Percentiles rank a stretch among this genome's conserved stretches.
Conservation (phyloP, 2,888 invertebrate genomes). For the Prosopocoilus inquinatus region DNA sequence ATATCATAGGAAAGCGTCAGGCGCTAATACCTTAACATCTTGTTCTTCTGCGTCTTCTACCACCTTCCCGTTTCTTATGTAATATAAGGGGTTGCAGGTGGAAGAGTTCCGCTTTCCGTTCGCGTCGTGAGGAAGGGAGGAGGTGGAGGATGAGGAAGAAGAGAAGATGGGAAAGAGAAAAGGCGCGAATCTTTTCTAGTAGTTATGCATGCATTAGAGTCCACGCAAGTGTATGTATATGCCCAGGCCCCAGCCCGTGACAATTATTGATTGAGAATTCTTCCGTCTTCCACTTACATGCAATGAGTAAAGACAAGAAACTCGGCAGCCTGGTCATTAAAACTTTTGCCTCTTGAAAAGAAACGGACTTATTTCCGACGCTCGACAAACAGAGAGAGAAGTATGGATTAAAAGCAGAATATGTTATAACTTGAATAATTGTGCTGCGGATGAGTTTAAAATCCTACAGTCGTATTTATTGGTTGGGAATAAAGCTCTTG, state of each 20-base stretch:
- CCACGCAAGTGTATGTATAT: background rate
- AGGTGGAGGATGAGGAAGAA: too few relatives aligned
- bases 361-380: constrained; percentile 47
- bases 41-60: constrained; percentile 25
- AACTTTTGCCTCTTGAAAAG: constrained; percentile 51
- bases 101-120: background rate
- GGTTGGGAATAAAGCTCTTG: constrained; percentile 47
- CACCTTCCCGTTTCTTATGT: constrained; percentile 13
- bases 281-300: constrained; percentile 53
- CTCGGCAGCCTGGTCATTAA: constrained; percentile 46
- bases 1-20: constrained; percentile 35
- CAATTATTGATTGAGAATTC: constrained; percentile 71
- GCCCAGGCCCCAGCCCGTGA: constrained; percentile 50
- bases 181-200: constrained; percentile 1
- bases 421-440: constrained; percentile 53
- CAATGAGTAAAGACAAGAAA: constrained; percentile 47
- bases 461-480: constrained; percentile 50
- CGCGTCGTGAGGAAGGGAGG: background rate
- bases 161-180: constrained; percentile 1
- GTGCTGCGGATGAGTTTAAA: constrained; percentile 51
- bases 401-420: constrained; percentile 49
- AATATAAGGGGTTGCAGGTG: constrained; percentile 10
- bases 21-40: constrained; percentile 31
- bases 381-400: constrained; percentile 45
- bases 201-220: background rate